Percentiles rank a stretch among this genome's conserved stretches.
phyloP scores from a whole-genome alignment of 2,113 vertebrate species.

The Anhinga rufa region DNA sequence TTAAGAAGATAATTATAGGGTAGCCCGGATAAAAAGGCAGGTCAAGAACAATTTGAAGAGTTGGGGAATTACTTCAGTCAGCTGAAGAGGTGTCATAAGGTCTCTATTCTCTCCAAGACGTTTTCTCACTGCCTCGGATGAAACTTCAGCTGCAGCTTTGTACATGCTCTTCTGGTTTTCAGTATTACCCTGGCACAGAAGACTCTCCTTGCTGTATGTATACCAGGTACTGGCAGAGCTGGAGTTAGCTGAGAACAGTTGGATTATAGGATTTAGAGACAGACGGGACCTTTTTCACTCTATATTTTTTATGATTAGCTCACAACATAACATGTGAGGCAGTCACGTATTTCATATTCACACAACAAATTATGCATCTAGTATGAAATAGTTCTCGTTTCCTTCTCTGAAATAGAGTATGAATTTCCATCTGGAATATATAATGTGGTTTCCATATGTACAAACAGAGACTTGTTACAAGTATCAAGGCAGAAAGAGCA shows the following conservation, averaged over 20 bases:
- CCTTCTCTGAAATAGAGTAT: background rate
- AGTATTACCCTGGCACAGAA: background rate
- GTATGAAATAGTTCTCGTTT: slow-evolving; percentile 34
- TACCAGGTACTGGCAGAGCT: slow-evolving; percentile 35
- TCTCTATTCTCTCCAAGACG: background rate
- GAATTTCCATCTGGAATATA: slow-evolving; percentile 50
- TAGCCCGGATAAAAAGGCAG: background rate
- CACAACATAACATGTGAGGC: slow-evolving; percentile 19
- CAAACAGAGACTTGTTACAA: background rate
- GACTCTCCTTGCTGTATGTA: background rate
- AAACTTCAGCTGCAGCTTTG: background rate
- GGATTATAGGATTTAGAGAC: slow-evolving; percentile 51
- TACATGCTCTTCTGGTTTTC: background rate
- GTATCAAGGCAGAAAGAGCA: background rate
- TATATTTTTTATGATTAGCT: slow-evolving; percentile 30
- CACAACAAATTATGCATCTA: slow-evolving; percentile 49
- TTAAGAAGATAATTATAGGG: slow-evolving; percentile 16
- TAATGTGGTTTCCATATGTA: slow-evolving; percentile 47
- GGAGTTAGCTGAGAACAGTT: slow-evolving; percentile 22
- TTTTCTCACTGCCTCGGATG: background rate
- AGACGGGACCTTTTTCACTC: slow-evolving; percentile 38
- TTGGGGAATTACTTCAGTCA: background rate
- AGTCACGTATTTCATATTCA: slow-evolving; percentile 49
- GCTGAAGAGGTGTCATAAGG: background rate
- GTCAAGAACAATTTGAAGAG: slow-evolving; percentile 32